These are phyloP conservation scores for Invenusta paracnida DNA, from an alignment of 2,888 invertebrate genomes.

Conservation along the genomic window DNA sequence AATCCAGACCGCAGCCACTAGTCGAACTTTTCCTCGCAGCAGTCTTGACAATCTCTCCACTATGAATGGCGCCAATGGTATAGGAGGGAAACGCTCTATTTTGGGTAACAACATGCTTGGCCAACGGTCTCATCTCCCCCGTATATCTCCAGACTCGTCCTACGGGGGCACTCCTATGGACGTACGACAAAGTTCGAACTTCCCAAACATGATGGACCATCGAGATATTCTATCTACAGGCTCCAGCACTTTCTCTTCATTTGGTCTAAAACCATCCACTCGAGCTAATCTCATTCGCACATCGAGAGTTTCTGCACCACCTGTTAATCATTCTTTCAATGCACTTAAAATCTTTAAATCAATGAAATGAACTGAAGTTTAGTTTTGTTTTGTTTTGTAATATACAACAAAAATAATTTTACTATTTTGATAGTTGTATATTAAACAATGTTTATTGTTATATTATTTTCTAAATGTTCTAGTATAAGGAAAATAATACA, in stretches of 20 bases:
- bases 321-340: neutral
- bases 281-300: neutral
- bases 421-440: no score
- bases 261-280: neutral
- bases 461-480: no score
- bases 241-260: neutral
- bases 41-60: neutral
- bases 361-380: no score
- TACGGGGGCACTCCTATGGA: neutral
- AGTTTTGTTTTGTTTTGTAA: no score
- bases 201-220: no score
- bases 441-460: no score
- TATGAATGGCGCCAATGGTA: no score
- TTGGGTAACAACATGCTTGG: neutral
- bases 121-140: neutral
- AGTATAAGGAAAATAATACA: no score
- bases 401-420: no score
- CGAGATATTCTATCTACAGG: neutral
- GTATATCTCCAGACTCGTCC: neutral
- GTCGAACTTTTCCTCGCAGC: neutral
- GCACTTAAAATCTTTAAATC: neutral
- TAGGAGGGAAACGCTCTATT: no score
- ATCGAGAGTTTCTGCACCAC: neutral
- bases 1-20: neutral
- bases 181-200: neutral